Percentiles rank a stretch among this genome's conserved stretches.
Conservation (phyloP, 2,888 invertebrate genomes). For the Tipula unca region DNA sequence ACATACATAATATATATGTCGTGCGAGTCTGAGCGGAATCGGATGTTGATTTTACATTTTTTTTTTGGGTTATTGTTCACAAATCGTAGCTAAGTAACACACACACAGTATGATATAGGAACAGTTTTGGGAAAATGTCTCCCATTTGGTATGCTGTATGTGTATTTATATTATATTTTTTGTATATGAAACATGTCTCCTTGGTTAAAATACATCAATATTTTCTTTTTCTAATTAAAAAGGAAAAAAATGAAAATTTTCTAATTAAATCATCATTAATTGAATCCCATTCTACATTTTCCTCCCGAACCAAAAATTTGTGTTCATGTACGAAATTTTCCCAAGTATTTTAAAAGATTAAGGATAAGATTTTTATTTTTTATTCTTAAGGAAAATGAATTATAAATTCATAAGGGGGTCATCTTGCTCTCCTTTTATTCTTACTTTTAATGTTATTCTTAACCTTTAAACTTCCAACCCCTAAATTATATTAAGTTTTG, state of each 20-base stretch:
- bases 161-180: too few relatives aligned
- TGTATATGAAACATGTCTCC: neutral
- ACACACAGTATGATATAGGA: neutral
- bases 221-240: slow-evolving; percentile 1
- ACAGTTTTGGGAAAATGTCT: neutral
- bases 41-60: neutral
- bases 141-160: neutral
- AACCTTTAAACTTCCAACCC: neutral
- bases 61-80: neutral
- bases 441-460: neutral
- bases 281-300: neutral
- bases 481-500: neutral
- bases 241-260: neutral
- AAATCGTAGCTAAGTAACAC: neutral
- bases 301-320: neutral
- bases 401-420: slow-evolving; percentile 14
- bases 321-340: neutral
- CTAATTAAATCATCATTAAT: slow-evolving; percentile 8
- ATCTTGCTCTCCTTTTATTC: neutral
- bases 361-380: neutral
- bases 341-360: slow-evolving; percentile 8
- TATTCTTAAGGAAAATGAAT: neutral
- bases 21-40: neutral
- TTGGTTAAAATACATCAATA: neutral
- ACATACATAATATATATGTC: too few relatives aligned